phyloP scores from a whole-genome alignment of 1,140 invertebrate species.

The Helicoverpa zea region DNA sequence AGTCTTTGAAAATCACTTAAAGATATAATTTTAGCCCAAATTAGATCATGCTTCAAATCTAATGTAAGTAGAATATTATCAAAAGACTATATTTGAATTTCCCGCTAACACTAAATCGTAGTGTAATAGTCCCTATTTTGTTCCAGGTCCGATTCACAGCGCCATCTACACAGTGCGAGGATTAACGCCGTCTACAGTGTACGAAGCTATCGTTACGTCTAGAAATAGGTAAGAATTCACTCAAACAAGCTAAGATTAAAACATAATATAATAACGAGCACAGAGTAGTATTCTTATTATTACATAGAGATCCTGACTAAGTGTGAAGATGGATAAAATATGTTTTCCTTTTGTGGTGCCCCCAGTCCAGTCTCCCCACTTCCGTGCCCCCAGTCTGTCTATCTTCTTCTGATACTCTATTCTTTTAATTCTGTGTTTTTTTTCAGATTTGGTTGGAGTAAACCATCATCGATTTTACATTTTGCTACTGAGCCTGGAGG shows the following conservation, averaged over 20 bases:
- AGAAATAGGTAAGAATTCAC: constrained; percentile 87
- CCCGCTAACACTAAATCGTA: no score
- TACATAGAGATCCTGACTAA: no score
- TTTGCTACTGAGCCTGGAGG: constrained; percentile 90
- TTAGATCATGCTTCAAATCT: no score
- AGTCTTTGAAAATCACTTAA: no score
- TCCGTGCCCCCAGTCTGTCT: no score
- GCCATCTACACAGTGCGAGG: constrained; percentile 90
- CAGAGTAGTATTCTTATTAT: neutral
- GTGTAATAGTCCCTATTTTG: neutral
- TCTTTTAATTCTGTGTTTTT: constrained; percentile 23
- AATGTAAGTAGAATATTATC: no score
- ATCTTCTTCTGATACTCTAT: neutral
- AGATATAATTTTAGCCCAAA: no score
- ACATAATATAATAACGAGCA: neutral
- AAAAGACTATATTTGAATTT: no score
- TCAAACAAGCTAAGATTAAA: neutral
- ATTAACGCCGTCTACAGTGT: constrained; percentile 89
- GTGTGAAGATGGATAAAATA: no score
- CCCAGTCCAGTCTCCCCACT: no score
- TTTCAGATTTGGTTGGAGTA: constrained; percentile 89
- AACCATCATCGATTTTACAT: constrained; percentile 89
- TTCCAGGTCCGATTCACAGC: constrained; percentile 89
- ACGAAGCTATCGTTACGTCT: constrained; percentile 90
- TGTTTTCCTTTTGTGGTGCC: no score